Base-by-base conservation (phyloP, 2,113 vertebrate genomes). In the Xiphophorus couchianus region DNA sequence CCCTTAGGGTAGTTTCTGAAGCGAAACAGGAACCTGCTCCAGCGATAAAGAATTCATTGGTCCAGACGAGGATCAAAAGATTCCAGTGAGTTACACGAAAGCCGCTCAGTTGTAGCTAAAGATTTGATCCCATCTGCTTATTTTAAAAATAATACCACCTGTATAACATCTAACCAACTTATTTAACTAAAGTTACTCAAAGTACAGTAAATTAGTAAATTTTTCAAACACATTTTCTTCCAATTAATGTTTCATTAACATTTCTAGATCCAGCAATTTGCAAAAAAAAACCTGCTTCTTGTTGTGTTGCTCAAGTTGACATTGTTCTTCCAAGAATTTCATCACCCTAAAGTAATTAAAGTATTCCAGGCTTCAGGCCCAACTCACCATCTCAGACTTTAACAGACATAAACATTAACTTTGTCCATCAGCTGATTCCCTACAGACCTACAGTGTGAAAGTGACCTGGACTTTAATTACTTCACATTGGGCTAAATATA, bases 41-140 rank as follows among this genome's bases (percentile, higher is more conserved):
- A 11, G 31, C 22, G 2, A 74, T 14, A 19, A 28, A 62, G 60
- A 64, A 30, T 0, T 87, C 87, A 7, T 85, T 75, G 3, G 84
- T 94, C 19, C 29, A 17, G 39, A 79, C 69, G 35, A 62, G 84
- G 15, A 12, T 71, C 60, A 90, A n/a, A 73, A 93, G 27, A 66
- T 93, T 87, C 84, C 90, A 91, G 93, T 94, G 66, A 91, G 93
- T 88, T 27, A 12, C 42, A 33, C 22, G 35, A 35, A 4, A 35
- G 13, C 25, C 4, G 9, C 17, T 25, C 5, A 25, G 12, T 9
- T n/a, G 3, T 14, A 7, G 14, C 14, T 48, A 17, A 48, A 48
- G 44, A 48, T 48, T 14, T 48, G 44, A 48, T 17, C 44, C 44
- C 1, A 19, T 48, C 17, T 2, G 44, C 44, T 48, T 19, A 17